Percentiles rank a stretch among this genome's conserved stretches.
phyloP scores from a whole-genome alignment of 2,113 vertebrate species.

The Mionectes macconnelli region DNA sequence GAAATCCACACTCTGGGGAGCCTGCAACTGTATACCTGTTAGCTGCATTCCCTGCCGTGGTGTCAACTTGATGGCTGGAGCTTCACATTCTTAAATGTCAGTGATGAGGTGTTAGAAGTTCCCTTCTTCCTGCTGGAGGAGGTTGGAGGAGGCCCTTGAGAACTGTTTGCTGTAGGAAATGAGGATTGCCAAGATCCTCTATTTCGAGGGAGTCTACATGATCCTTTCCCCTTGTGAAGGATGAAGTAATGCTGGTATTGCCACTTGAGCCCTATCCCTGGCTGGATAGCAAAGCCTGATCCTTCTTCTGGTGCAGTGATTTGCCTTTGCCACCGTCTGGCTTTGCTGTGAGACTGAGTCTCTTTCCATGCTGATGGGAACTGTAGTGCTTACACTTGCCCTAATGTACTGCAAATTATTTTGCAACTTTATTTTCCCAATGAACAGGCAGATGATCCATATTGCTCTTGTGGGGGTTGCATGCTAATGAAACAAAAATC shows the following conservation, averaged over 20 bases:
- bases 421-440: background rate
- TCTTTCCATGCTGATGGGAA: background rate
- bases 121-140: constrained; percentile 36
- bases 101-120: constrained; percentile 22
- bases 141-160: constrained; percentile 27
- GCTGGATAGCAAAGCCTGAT: background rate
- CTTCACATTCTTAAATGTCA: constrained; percentile 45
- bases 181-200: background rate
- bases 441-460: background rate
- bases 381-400: background rate
- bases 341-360: background rate
- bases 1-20: constrained; percentile 28
- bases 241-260: background rate
- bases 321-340: background rate
- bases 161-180: constrained; percentile 1
- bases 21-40: background rate
- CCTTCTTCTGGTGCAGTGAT: rapidly evolving
- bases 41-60: background rate
- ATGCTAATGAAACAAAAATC: background rate
- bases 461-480: background rate
- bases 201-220: background rate
- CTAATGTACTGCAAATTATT: background rate
- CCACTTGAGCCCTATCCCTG: background rate
- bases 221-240: background rate
- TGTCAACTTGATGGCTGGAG: background rate